Evolutionary conservation across 2,888 invertebrate genomes (phyloP).

Genomic region (Hermaeophaga mercurialis): DNA sequence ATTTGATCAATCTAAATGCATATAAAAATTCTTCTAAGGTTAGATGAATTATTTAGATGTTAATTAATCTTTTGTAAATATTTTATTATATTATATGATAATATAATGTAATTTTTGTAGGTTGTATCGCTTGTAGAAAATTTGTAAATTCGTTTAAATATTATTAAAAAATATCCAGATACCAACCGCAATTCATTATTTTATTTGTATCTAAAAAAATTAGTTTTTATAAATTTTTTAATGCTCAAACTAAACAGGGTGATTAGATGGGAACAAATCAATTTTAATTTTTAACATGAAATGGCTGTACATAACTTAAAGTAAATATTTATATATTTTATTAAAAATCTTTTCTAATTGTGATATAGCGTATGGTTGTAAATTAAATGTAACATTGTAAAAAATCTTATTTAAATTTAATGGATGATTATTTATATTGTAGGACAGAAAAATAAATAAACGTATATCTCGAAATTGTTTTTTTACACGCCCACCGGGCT

Average conservation of each 20-base stretch:
- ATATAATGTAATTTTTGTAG: background rate
- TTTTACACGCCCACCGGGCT: no score
- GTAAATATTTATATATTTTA: conserved; percentile 7
- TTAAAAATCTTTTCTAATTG: conserved; percentile 3
- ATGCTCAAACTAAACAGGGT: background rate
- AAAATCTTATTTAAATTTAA: background rate
- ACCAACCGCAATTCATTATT: background rate
- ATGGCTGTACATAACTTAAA: conserved; percentile 7
- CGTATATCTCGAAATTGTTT: no score
- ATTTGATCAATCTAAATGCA: no score
- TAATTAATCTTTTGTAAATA: background rate
- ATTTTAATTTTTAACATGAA: conserved; percentile 5
- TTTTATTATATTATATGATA: background rate
- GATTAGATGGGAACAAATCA: conserved; percentile 4
- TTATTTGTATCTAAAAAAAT: background rate
- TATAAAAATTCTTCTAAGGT: no score
- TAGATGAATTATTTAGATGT: background rate
- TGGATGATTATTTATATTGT: conserved; percentile 2
- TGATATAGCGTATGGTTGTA: conserved; percentile 11
- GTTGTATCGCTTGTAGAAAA: background rate
- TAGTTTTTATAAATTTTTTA: background rate
- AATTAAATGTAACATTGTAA: background rate
- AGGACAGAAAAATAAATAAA: background rate
- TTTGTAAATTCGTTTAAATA: background rate
- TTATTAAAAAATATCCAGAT: background rate